Evolutionary conservation across 2,113 vertebrate species (phyloP), one percentile per base, ranked within the genome.

Genomic region (Acrocephalus arundinaceus): DNA sequence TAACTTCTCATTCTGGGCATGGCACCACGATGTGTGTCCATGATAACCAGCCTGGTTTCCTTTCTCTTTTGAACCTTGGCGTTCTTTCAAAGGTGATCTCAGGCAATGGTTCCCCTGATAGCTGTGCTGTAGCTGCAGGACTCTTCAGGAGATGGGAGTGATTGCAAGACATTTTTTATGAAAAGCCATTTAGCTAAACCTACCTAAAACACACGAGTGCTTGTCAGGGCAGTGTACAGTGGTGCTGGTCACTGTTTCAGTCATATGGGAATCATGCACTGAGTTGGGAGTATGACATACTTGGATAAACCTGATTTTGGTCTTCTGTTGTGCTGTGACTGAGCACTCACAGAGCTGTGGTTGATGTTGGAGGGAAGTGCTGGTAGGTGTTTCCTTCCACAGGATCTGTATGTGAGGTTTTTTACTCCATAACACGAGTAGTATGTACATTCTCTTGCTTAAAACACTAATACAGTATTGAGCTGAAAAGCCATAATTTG

Each of bases 21-120:
- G 10, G 23, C 46, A 28, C 25, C 52, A 17, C 7, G 2, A 4
- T 10, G 19, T 51, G 31, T 0, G 0, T 30, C 58, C 3, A 0
- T 54, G 72, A 55, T 54, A 67, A 17, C 31, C 43, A 24, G 74
- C 35, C 80, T 85, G 70, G 4, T 25, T 67, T 28, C 31, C 37
- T 49, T 67, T 24, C 35, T 62, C 37, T 2, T 25, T 37, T 63
- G 70, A 80, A 54, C 63, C 45, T 68, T 66, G 74, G 59, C 45
- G 7, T 73, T 13, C 65, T 68, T 54, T 67, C 63, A 49, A 10
- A 72, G n/a, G 65, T 58, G 52, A 28, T 43, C 49, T 52, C 58
- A 58, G 58, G 79, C 68, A 57, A 1, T 30, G 35, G 37, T 52
- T 72, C 37, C 20, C 52, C 23, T 35, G n/a, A 12, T 22, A 15